A percentile compares a stretch with the other conserved stretches of the same genome.
phyloP scores from a whole-genome alignment of 92 coral and sea anemone genomes.

The Metridium senile region DNA sequence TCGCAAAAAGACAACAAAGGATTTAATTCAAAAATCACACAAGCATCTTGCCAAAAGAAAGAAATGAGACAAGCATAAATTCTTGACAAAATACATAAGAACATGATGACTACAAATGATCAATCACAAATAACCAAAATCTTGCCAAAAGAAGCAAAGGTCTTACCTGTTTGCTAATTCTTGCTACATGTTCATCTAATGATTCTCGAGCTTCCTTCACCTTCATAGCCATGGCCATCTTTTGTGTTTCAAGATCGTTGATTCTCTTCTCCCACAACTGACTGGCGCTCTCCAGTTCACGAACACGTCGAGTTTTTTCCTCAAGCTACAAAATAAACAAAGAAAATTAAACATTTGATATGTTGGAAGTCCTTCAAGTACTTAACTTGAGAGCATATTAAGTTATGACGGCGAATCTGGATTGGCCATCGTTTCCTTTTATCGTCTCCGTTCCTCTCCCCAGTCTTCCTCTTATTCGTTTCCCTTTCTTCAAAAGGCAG shows the following conservation, averaged over 20 bases:
- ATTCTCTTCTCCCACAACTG: constrained; percentile 92
- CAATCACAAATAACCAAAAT: too few relatives aligned
- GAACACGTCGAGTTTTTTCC: constrained; percentile 85
- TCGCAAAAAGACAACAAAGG: too few relatives aligned
- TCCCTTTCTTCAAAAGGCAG: too few relatives aligned
- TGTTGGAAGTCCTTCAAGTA: neutral
- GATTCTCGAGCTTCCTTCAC: constrained; percentile 85
- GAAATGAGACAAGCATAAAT: too few relatives aligned
- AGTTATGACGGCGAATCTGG: neutral
- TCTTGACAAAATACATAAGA: too few relatives aligned
- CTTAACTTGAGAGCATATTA: neutral
- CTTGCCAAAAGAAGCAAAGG: neutral
- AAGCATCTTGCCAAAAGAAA: too few relatives aligned
- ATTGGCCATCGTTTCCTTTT: too few relatives aligned
- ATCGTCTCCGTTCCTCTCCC: too few relatives aligned
- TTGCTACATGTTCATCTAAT: constrained; percentile 88
- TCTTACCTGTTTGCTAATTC: constrained; percentile 90
- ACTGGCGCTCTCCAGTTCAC: constrained; percentile 87
- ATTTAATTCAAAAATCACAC: too few relatives aligned
- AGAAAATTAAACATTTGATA: neutral
- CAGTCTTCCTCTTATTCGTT: too few relatives aligned
- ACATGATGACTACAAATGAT: too few relatives aligned
- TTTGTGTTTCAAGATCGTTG: constrained; percentile 85
- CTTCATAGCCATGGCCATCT: constrained; percentile 71
- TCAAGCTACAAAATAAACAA: constrained; percentile 59